phyloP scores from a whole-genome alignment of 2,797 vertebrate species.

The Lacerta viridis region DNA sequence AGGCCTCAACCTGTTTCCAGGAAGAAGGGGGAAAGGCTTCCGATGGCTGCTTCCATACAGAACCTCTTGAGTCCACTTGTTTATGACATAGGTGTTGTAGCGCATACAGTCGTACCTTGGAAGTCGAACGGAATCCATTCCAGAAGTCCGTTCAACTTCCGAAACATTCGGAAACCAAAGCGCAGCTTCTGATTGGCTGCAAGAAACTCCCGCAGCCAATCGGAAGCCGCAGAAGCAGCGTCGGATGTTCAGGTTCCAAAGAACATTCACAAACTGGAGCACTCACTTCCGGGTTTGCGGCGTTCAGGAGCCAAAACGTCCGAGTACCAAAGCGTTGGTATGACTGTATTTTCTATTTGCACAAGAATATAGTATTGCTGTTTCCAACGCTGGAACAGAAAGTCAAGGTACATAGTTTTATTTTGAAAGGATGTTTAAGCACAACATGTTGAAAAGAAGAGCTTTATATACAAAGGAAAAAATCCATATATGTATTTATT shows the following conservation, averaged over 20 bases:
- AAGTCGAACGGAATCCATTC: no score
- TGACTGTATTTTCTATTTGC: conserved; percentile 84
- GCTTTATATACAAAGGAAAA: conserved; percentile 78
- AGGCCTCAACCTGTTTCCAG: conserved; percentile 71
- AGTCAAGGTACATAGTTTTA: conserved; percentile 81
- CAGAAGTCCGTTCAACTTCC: no score
- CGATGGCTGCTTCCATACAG: conserved; percentile 60
- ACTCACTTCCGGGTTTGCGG: no score
- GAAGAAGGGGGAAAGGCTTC: conserved; percentile 51
- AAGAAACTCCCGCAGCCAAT: no score
- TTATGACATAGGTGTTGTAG: conserved; percentile 78
- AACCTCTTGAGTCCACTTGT: conserved; percentile 81
- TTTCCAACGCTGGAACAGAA: conserved; percentile 72
- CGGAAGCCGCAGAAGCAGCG: no score
- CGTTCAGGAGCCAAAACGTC: no score
- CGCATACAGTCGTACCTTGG: conserved; percentile 59
- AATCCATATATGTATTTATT: conserved; percentile 77
- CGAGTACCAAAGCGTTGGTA: no score
- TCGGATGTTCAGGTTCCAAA: no score
- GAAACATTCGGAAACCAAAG: no score
- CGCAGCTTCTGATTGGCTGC: no score
- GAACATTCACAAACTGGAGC: no score
- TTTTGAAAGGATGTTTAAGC: conserved; percentile 79
- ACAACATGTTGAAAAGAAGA: conserved; percentile 77
- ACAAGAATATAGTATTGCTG: conserved; percentile 80